Percentiles rank a stretch among this genome's conserved stretches.
Conservation (phyloP, 2,797 vertebrate genomes). For the Eospalax fontanierii region DNA sequence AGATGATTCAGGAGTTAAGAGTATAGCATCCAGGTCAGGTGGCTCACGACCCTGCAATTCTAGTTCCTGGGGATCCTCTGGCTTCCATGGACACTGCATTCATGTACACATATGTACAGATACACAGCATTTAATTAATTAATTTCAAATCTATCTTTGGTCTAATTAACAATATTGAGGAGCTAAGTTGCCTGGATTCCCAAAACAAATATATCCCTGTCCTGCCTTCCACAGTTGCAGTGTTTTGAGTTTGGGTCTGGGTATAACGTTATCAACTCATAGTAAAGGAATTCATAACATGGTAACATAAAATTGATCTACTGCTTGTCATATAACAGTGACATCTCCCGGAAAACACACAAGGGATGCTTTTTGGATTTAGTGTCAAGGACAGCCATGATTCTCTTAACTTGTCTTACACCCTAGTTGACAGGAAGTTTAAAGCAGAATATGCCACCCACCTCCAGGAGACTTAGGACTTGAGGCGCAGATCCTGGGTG, state of each 20-base stretch:
- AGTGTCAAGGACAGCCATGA: not conserved
- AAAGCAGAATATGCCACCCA: not conserved
- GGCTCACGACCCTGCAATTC: not conserved
- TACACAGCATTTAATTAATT: not conserved
- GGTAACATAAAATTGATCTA: not conserved
- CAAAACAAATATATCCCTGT: not conserved
- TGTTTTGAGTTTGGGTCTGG: not conserved
- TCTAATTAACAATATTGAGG: not conserved
- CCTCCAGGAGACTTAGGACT: not conserved
- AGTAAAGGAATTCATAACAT: not conserved
- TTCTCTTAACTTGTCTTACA: not conserved
- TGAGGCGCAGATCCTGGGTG: not conserved
- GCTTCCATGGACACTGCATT: too few relatives aligned
- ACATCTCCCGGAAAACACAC: not conserved
- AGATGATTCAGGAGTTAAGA: not conserved
- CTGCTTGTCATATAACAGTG: not conserved
- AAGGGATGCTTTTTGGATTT: not conserved
- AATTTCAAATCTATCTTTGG: not conserved
- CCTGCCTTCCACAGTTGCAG: not conserved
- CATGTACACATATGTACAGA: not conserved
- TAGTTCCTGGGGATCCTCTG: not conserved
- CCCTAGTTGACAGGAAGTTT: not conserved
- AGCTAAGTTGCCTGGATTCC: not conserved
- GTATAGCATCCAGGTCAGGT: not conserved
- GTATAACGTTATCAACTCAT: not conserved